These are phyloP conservation scores for Drosophila equinoxialis DNA, from an alignment of 1,140 invertebrate species.

Conservation along the genomic window DNA sequence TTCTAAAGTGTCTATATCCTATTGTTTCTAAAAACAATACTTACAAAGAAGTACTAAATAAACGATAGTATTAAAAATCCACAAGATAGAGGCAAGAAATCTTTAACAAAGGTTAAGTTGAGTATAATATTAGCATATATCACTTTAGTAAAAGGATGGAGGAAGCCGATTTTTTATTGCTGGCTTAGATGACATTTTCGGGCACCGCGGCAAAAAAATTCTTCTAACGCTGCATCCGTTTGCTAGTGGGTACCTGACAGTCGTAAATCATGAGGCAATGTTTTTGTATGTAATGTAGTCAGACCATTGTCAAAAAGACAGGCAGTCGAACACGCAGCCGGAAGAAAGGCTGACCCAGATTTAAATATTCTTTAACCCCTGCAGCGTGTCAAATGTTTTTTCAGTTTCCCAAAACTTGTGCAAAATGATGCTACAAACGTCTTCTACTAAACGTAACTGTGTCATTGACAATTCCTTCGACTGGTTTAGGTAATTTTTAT, in stretches of 20 bases:
- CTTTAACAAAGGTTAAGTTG: background rate
- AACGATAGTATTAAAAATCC: background rate
- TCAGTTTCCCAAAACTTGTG: background rate
- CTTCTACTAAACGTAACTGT: background rate
- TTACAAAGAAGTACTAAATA: background rate
- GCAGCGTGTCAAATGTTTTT: conserved; percentile 8
- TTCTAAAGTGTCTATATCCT: too few relatives aligned
- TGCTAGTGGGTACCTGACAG: background rate
- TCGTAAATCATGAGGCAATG: conserved; percentile 10
- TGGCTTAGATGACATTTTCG: conserved; percentile 7
- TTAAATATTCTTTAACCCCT: conserved; percentile 6
- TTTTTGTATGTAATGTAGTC: conserved; percentile 8
- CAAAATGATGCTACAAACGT: background rate
- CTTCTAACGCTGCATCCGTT: conserved; percentile 1
- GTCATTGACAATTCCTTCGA: background rate
- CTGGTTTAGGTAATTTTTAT: background rate
- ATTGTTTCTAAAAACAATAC: too few relatives aligned
- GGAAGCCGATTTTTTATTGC: background rate
- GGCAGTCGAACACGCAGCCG: background rate
- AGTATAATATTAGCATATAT: background rate
- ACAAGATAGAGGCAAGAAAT: background rate
- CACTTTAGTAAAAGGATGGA: background rate
- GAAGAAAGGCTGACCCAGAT: conserved; percentile 7
- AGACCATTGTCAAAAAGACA: background rate
- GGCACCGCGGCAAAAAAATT: conserved; percentile 5